Evolutionary conservation across 2,888 invertebrate genomes (phyloP), one percentile per base, ranked within the genome.

Genomic region (Allophyes oxyacanthae): DNA sequence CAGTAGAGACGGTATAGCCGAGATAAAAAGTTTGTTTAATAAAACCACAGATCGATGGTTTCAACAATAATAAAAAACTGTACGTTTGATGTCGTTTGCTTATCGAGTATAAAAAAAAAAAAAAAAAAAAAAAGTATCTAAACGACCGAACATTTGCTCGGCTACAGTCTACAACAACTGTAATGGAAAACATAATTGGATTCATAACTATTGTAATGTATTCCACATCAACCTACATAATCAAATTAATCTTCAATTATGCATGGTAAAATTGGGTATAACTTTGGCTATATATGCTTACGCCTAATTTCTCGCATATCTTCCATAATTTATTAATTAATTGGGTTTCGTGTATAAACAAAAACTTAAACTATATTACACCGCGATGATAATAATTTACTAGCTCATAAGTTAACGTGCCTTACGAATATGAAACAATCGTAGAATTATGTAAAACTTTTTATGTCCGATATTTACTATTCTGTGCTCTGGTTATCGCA

Each of bases 21-120:
- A 55, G 60, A 66, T 66, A 61, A 60, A 66, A 68, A 53, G 40
- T 60, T 71, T 55, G 55, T 56, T 52, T 71, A 49, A 36, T 38
- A 38, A 36, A 46, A 32, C 38, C 50, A 41, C 37, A 55, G 48
- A 71, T 59, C 48, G 54, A 65, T 64, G 38, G 9, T 40, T 28
- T 42, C 43, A 32, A 54, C 53, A 32, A 42, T 49, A 49, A 41
- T 30, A 49, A 43, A 15, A 36, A 30, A 14, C 34, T n/a, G 26
- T 64, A 36, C 10, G 13, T 53, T 46, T 53, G 14, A 48, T 56
- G 41, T 70, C 45, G 34, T 56, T 59, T 49, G 45, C 64, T 55
- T 68, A 68, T 53, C 59, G 55, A 34, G 45, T n/a, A n/a, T n/a
- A n/a, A n/a, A n/a, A n/a, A n/a, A n/a, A n/a, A n/a, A n/a, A n/a